phyloP scores from a whole-genome alignment of 2,113 vertebrate genomes.

The Pituophis catenifer region DNA sequence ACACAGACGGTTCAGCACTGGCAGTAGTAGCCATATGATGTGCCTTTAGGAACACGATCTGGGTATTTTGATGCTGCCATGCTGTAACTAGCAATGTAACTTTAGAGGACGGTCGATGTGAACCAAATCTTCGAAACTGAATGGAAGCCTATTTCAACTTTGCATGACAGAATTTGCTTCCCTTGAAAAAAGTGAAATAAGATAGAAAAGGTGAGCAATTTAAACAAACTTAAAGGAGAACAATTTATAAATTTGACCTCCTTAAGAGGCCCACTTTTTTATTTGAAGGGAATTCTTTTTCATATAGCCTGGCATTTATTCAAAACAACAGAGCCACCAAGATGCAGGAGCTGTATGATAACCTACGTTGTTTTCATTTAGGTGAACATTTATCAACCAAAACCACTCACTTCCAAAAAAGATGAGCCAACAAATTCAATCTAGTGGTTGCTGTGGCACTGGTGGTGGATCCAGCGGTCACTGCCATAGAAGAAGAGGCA shows the following conservation, averaged over 20 bases:
- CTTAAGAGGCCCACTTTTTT: not conserved
- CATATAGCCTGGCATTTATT: not conserved
- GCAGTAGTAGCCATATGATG: not conserved
- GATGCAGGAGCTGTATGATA: not conserved
- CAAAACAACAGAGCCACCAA: not conserved
- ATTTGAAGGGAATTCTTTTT: not conserved
- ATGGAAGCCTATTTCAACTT: not conserved
- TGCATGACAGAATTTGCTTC: not conserved
- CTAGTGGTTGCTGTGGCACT: not conserved
- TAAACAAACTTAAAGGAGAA: not conserved
- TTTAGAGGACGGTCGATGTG: not conserved
- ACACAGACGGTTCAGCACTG: not conserved
- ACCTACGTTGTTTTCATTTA: not conserved
- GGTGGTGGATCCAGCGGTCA: not conserved
- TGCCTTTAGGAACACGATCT: not conserved
- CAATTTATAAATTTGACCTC: not conserved
- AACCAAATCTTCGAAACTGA: not conserved
- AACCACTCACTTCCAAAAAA: not conserved
- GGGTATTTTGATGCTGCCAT: not conserved
- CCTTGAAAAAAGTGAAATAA: not conserved
- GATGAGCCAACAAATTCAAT: not conserved
- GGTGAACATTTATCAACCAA: not conserved
- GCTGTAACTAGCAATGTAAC: not conserved
- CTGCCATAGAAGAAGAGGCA: not conserved
- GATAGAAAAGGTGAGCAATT: not conserved